Evolutionary conservation across 2,113 vertebrate species (phyloP).

Genomic region (Rhynchomys soricoides): DNA sequence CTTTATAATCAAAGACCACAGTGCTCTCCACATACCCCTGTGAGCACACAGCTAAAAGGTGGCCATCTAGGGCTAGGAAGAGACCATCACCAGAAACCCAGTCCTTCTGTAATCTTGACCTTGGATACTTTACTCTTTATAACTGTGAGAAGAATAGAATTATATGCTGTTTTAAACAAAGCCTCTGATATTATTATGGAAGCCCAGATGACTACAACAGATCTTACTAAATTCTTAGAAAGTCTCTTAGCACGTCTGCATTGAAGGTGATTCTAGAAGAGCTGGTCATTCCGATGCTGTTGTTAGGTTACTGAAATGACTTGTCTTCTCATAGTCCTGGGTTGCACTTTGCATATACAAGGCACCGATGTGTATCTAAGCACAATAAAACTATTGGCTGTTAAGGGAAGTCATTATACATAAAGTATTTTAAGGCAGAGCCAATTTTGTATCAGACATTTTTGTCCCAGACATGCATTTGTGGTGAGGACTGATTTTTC

Average conservation of each 20-base stretch:
- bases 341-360: conserved; percentile 66
- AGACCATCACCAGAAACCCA: background rate
- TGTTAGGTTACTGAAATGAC: conserved; percentile 68
- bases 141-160: background rate
- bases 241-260: background rate
- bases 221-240: background rate
- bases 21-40: background rate
- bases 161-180: background rate
- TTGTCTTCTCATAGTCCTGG: background rate
- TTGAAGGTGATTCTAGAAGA: background rate
- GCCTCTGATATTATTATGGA: background rate
- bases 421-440: conserved; percentile 79
- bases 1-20: background rate
- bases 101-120: too few relatives aligned
- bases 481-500: conserved; percentile 74
- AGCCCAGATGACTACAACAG: background rate
- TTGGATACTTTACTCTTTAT: background rate
- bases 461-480: conserved; percentile 78
- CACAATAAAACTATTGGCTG: conserved; percentile 83
- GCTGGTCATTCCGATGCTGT: background rate
- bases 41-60: fast-evolving
- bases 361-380: conserved; percentile 81
- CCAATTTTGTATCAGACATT: conserved; percentile 78
- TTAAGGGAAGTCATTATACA: conserved; percentile 80
- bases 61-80: too few relatives aligned